A percentile compares a stretch with the other conserved stretches of the same genome.
Evolutionary conservation across 2,113 vertebrate species (phyloP).

Genomic region (Pampusana beccarii): DNA sequence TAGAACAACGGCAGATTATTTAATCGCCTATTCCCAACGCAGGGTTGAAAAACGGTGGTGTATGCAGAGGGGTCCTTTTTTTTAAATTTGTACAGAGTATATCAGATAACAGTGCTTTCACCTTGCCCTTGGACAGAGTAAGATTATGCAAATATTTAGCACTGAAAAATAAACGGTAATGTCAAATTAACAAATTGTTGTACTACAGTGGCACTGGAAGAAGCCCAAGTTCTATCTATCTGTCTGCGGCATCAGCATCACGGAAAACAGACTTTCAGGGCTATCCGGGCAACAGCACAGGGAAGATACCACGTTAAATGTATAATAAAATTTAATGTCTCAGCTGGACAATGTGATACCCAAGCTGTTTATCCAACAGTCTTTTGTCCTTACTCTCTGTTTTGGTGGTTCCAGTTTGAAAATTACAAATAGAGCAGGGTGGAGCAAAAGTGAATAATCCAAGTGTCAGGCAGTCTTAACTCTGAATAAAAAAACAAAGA

Average conservation of each 20-base stretch:
- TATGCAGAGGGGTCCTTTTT: neutral
- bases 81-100: neutral
- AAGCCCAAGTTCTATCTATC: conserved; percentile 39
- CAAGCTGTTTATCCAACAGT: neutral
- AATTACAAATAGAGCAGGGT: conserved; percentile 30
- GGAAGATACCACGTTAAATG: neutral
- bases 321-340: neutral
- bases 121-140: conserved; percentile 52
- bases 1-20: neutral
- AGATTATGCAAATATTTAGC: conserved; percentile 67
- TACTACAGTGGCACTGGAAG: conserved; percentile 54
- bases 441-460: conserved; percentile 32
- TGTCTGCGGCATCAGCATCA: neutral
- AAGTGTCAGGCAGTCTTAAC: conserved; percentile 8
- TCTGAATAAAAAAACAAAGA: neutral
- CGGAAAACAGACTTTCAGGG: conserved; percentile 7
- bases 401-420: neutral
- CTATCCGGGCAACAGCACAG: neutral
- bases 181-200: conserved; percentile 64
- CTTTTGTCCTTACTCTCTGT: neutral
- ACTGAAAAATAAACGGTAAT: conserved; percentile 52
- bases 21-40: neutral
- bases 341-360: neutral
- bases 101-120: conserved; percentile 66
- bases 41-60: rapidly evolving